Conservation (phyloP, 2,113 vertebrate genomes). For the Ornithorhynchus anatinus region DNA sequence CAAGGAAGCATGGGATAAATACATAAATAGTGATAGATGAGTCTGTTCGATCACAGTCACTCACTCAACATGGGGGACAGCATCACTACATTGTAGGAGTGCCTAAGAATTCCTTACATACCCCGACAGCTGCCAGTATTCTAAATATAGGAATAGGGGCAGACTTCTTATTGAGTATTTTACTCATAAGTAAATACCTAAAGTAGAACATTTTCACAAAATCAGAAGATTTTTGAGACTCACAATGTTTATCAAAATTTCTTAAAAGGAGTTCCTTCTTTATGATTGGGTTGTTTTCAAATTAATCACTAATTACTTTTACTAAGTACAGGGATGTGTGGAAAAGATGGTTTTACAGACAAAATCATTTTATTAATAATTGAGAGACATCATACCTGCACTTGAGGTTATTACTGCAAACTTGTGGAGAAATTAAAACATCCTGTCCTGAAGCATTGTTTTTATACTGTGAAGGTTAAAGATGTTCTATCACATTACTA, state of each 20-base stretch:
- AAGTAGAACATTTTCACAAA: background rate
- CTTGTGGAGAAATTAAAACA: conserved; percentile 36
- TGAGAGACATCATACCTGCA: conserved; percentile 45
- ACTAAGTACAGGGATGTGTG: conserved; percentile 38
- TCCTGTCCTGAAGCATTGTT: background rate
- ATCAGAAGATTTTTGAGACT: conserved; percentile 31
- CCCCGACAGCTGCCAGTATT: too few relatives aligned
- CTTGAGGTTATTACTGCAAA: conserved; percentile 32
- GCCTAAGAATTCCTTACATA: too few relatives aligned
- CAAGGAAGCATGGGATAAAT: too few relatives aligned
- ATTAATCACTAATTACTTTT: conserved; percentile 63
- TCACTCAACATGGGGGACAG: too few relatives aligned
- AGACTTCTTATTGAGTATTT: too few relatives aligned
- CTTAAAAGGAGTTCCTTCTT: conserved; percentile 39
- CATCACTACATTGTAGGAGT: too few relatives aligned
- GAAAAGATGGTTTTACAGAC: conserved; percentile 52
- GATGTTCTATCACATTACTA: background rate
- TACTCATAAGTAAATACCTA: too few relatives aligned
- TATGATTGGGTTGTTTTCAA: conserved; percentile 64
- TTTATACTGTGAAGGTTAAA: background rate
- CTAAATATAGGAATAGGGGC: too few relatives aligned
- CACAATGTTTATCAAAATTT: conserved; percentile 14
- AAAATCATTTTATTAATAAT: conserved; percentile 47
- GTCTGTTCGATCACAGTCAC: too few relatives aligned
- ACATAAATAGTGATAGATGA: too few relatives aligned